Conservation (phyloP, 2,888 invertebrate species). For the Linnaemya vulpina region DNA sequence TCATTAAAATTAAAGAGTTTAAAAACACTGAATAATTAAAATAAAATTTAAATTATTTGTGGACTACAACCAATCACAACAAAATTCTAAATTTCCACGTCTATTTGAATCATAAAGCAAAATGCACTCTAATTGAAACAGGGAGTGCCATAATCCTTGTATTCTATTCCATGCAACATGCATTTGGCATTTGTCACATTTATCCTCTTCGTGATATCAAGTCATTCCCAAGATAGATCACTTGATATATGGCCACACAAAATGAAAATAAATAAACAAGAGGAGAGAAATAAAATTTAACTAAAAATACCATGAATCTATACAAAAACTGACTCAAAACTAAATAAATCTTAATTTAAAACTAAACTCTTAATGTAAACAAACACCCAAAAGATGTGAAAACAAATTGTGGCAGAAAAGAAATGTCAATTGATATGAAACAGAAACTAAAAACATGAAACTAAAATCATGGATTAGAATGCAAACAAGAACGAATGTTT, state of each 20-base stretch:
- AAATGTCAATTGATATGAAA: conserved; percentile 66
- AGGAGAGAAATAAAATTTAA: neutral
- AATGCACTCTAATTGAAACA: too few relatives aligned
- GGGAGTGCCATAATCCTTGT: neutral
- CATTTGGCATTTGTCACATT: neutral
- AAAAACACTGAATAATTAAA: conserved; percentile 64
- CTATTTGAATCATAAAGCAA: too few relatives aligned
- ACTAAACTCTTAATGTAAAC: conserved; percentile 39
- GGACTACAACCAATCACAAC: too few relatives aligned
- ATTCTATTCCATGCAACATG: neutral
- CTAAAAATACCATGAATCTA: neutral
- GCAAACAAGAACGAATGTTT: conserved; percentile 35
- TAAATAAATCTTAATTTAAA: conserved; percentile 37
- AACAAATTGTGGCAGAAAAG: conserved; percentile 39
- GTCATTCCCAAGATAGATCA: neutral
- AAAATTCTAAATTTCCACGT: too few relatives aligned
- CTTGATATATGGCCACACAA: neutral
- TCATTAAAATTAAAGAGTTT: too few relatives aligned
- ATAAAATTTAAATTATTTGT: conserved; percentile 34
- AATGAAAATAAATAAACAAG: neutral
- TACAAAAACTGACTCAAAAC: conserved; percentile 4
- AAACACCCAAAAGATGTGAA: conserved; percentile 47
- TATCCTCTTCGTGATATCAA: neutral
- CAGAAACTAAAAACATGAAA: conserved; percentile 48
- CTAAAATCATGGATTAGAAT: conserved; percentile 25